These are phyloP conservation scores for Quadroppia sp. DNA, from an alignment of 2,888 invertebrate genomes.

Conservation along the genomic window DNA sequence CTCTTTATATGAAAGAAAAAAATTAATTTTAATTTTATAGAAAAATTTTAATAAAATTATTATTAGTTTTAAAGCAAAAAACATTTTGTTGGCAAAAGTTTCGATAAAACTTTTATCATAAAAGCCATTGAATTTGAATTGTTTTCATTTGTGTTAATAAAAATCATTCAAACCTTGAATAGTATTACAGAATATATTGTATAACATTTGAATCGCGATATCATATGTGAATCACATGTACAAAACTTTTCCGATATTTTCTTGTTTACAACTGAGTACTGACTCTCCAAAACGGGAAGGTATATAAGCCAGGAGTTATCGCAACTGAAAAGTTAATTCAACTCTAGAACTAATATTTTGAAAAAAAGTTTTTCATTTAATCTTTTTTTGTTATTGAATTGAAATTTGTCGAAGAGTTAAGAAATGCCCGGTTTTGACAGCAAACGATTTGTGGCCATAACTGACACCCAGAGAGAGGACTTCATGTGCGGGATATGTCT, in stretches of 20 bases:
- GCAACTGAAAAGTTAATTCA: neutral
- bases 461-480: neutral
- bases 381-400: neutral
- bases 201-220: too few relatives aligned
- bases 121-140: too few relatives aligned
- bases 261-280: conserved; percentile 2
- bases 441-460: conserved; percentile 16
- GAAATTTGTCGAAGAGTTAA: neutral
- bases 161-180: conserved; percentile 6
- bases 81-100: too few relatives aligned
- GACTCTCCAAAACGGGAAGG: conserved; percentile 2
- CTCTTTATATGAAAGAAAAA: too few relatives aligned
- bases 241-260: conserved; percentile 30
- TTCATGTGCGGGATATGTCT: conserved; percentile 30
- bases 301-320: neutral
- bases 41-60: too few relatives aligned
- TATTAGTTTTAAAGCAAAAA: too few relatives aligned
- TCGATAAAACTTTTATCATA: too few relatives aligned
- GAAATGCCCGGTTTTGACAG: conserved; percentile 32
- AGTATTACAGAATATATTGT: too few relatives aligned
- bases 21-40: too few relatives aligned
- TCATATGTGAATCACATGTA: conserved; percentile 13
- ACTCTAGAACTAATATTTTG: neutral
- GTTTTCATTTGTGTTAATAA: neutral
- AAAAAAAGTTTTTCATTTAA: neutral